phyloP scores from a whole-genome alignment of 2,797 vertebrate genomes.

The Rhabdophis nuchalis region DNA sequence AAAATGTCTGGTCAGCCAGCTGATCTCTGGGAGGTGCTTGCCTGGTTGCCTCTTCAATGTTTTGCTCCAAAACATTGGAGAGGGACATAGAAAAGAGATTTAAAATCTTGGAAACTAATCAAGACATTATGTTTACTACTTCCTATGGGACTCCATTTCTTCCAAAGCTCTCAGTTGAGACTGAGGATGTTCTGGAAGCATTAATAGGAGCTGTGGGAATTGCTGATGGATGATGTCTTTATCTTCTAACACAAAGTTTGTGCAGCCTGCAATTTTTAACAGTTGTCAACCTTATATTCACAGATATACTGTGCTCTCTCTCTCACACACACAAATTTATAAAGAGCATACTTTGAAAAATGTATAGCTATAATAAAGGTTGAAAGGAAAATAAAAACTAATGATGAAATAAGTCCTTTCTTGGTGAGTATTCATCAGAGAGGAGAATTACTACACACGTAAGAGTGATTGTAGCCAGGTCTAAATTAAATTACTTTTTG shows the following conservation, averaged over 20 bases:
- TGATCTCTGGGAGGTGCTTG: background rate
- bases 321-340: background rate
- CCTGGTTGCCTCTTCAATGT: background rate
- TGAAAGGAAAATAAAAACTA: conserved; percentile 15
- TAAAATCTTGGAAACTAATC: background rate
- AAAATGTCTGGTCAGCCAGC: background rate
- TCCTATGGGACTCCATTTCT: background rate
- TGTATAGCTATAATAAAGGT: conserved; percentile 5
- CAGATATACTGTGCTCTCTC: background rate
- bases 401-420: conserved; percentile 14
- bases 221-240: background rate
- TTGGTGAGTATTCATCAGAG: background rate
- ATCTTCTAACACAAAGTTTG: background rate
- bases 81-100: background rate
- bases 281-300: background rate
- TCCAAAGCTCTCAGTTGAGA: background rate
- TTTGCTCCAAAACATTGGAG: background rate
- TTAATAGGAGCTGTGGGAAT: background rate
- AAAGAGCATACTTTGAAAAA: conserved; percentile 4
- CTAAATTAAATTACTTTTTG: conserved; percentile 29
- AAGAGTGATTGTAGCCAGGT: conserved; percentile 4
- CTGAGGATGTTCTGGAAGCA: background rate
- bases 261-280: background rate
- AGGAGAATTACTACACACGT: conserved; percentile 14
- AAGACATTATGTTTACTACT: background rate